Conservation (phyloP, 2,888 invertebrate species). For the Drosophila melanosoma region DNA sequence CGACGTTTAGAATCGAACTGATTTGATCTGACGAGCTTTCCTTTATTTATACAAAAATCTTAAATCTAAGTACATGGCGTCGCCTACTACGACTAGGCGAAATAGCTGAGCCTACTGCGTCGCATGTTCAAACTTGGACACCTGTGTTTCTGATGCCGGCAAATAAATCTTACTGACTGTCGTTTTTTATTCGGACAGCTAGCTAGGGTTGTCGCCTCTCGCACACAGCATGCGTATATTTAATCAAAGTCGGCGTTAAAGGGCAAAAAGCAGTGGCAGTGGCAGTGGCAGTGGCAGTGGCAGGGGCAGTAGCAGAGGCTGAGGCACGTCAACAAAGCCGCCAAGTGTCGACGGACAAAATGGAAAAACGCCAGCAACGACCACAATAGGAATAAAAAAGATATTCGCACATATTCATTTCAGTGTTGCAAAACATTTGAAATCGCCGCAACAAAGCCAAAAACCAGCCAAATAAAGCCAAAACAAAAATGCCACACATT, state of each 20-base stretch:
- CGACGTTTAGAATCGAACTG: no score
- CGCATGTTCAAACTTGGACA: no score
- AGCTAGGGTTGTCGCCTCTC: conserved; percentile 17
- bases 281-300: no score
- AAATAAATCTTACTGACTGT: conserved; percentile 41
- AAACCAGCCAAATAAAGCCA: not conserved
- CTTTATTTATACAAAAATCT: no score
- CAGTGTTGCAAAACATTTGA: not conserved
- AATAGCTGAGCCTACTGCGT: no score
- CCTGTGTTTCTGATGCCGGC: conserved; percentile 8
- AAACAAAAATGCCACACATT: not conserved
- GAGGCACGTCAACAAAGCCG: not conserved
- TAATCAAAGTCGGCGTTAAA: conserved; percentile 30
- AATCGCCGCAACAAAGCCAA: not conserved
- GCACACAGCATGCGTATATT: conserved; percentile 25
- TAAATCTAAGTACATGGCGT: no score
- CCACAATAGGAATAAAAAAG: not conserved
- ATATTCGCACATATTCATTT: not conserved
- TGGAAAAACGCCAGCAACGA: not conserved
- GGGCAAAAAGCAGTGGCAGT: not conserved
- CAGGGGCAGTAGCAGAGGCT: not conserved
- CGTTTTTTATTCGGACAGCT: conserved; percentile 31
- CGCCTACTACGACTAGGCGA: no score
- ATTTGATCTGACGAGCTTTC: no score
- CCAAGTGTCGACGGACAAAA: conserved; percentile 24